phyloP scores from a whole-genome alignment of 2,113 vertebrate genomes.

The Laticauda laticaudata region DNA sequence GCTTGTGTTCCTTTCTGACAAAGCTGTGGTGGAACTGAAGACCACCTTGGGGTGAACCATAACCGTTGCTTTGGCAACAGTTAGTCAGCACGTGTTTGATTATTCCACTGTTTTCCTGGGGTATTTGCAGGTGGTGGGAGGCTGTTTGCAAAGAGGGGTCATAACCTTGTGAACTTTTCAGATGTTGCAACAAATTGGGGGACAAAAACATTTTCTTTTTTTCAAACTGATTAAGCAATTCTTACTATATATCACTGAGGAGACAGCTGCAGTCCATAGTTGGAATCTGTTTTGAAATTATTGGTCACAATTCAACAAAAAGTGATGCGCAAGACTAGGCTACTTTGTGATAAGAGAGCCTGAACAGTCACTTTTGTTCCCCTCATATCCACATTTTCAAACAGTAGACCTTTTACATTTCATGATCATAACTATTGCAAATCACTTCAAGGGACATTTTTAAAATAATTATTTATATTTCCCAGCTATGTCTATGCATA shows the following conservation, averaged over 20 bases:
- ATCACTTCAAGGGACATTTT: neutral
- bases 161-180: constrained; percentile 81
- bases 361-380: neutral
- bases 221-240: constrained; percentile 77
- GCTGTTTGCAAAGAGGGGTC: constrained; percentile 77
- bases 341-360: neutral
- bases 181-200: constrained; percentile 86
- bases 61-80: constrained; percentile 83
- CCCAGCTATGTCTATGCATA: neutral
- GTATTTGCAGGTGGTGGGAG: constrained; percentile 78
- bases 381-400: constrained; percentile 55
- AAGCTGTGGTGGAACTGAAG: constrained; percentile 71
- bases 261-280: constrained; percentile 64
- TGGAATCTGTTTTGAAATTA: constrained; percentile 23
- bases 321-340: neutral
- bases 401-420: neutral
- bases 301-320: neutral
- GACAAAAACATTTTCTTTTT: constrained; percentile 68
- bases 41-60: constrained; percentile 75
- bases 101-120: constrained; percentile 81
- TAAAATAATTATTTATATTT: neutral
- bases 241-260: constrained; percentile 69
- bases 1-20: constrained; percentile 73
- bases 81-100: constrained; percentile 88
- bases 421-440: neutral